Evolutionary conservation across 2,797 vertebrate genomes (phyloP), one percentile per base, ranked within the genome.

Genomic region (Lepidocolaptes lacrymiger): DNA sequence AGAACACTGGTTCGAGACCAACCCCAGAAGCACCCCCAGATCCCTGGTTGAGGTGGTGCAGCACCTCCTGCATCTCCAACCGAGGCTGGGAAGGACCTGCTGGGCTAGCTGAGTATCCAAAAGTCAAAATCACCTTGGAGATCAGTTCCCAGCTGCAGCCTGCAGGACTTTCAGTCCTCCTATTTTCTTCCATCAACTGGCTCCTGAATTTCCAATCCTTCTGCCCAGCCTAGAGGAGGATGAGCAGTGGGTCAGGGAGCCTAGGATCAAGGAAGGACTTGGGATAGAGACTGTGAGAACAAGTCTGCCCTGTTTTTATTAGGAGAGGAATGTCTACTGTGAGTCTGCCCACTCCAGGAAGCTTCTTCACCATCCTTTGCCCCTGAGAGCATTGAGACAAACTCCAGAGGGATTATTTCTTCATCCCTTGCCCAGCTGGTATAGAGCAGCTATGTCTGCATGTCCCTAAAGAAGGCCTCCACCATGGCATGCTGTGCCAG

Each of bases 101-200:
- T 54, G n/a, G 46, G 48, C 56, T 32, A 62, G 30, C 26, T n/a
- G 37, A 44, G 7, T 14, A 32, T 36, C 37, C 26, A 19, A 26
- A 81, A 82, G 43, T 17, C 34, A 67, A 21, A 68, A 82, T 0
- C 4, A 9, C 61, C 39, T 39, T 5, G 1, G 56, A 71, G 56
- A 54, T 24, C 23, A 62, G 51, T 64, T 58, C 16, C 12, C 4
- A 6, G 26, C 39, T 71, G 58, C 28, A 34, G 43, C 16, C 49
- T 66, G 30, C 48, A 69, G 22, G 20, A 62, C 24, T 22, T 80
- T 55, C 10, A 12, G 22, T 37, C 52, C 17, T 46, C 61, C 15
- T 28, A 2, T 20, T 64, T 76, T 63, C 49, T 43, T 66, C 48
- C 52, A 62, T 0, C 0, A 0, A 8, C 48, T 22, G 0, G 3